Evolutionary conservation across 2,888 invertebrate genomes (phyloP), one percentile per base, ranked within the genome.

Genomic region (Tachina fera): DNA sequence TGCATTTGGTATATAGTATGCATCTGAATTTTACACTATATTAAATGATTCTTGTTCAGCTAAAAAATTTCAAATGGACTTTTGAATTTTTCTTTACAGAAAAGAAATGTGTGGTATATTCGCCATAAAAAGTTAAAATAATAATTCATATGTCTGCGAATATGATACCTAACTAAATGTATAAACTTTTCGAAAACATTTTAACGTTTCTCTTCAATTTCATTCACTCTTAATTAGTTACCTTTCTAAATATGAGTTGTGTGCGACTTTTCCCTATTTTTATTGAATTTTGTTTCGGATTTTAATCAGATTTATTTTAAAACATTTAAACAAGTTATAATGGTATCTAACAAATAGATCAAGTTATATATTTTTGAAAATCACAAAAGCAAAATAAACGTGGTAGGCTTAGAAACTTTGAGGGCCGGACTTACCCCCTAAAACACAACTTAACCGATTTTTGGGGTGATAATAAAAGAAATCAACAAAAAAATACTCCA

Each of bases 361-460:
- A 83, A 80, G 79, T 65, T 60, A 72, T 82, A 61, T 78, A 70
- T 81, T 77, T n/a, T n/a, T n/a, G n/a, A n/a, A n/a, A n/a, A n/a
- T n/a, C n/a, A n/a, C n/a, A n/a, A n/a, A n/a, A n/a, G n/a, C n/a
- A n/a, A n/a, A n/a, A n/a, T n/a, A n/a, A n/a, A n/a, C n/a, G n/a
- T n/a, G n/a, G n/a, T n/a, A n/a, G n/a, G n/a, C n/a, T n/a, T n/a
- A n/a, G n/a, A n/a, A n/a, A n/a, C n/a, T n/a, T n/a, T n/a, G n/a
- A n/a, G n/a, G n/a, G n/a, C n/a, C n/a, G n/a, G n/a, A n/a, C n/a
- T n/a, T n/a, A n/a, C n/a, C n/a, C n/a, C n/a, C n/a, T n/a, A n/a
- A n/a, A n/a, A n/a, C n/a, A n/a, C n/a, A n/a, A n/a, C n/a, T n/a
- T n/a, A n/a, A n/a, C n/a, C n/a, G n/a, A n/a, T n/a, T n/a, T n/a